These are phyloP conservation scores for Dinoponera quadriceps DNA, from an alignment of 1,140 invertebrate species.

Conservation along the genomic window DNA sequence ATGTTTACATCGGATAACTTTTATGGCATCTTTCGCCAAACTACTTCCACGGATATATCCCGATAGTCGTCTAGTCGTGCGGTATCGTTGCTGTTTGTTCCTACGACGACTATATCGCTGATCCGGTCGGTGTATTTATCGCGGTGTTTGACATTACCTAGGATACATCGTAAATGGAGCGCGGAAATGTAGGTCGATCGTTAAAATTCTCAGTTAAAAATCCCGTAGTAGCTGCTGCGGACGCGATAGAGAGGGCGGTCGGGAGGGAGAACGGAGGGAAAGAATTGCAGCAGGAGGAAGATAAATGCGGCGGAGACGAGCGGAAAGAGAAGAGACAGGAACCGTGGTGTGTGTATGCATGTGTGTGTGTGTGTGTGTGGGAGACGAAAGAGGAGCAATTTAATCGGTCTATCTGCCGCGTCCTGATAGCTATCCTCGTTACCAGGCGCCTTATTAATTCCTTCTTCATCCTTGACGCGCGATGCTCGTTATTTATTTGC, in stretches of 20 bases:
- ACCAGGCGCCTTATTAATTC: constrained; percentile 71
- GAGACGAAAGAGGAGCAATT: constrained; percentile 54
- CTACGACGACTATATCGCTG: not conserved
- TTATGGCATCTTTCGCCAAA: constrained; percentile 21
- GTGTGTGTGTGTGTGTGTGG: constrained; percentile 14
- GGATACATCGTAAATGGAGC: constrained; percentile 76
- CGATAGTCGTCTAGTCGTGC: constrained; percentile 24
- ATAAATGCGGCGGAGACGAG: constrained; percentile 48
- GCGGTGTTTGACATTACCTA: constrained; percentile 74
- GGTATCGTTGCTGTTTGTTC: constrained; percentile 31
- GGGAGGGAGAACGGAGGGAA: constrained; percentile 57
- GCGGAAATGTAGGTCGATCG: constrained; percentile 81
- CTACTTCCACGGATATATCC: constrained; percentile 4
- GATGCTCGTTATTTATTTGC: constrained; percentile 57
- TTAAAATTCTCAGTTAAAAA: constrained; percentile 83
- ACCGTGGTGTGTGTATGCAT: not conserved
- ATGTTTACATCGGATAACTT: constrained; percentile 27
- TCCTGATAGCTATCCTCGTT: constrained; percentile 64
- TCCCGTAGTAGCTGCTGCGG: constrained; percentile 71
- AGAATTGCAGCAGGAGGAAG: constrained; percentile 55
- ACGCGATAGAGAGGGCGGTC: constrained; percentile 29
- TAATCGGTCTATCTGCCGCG: constrained; percentile 17
- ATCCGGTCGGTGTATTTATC: constrained; percentile 65
- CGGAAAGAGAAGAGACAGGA: not conserved
- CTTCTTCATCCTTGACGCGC: constrained; percentile 57